Conservation (phyloP, 2,113 vertebrate genomes). For the Dicrurus megarhynchus region DNA sequence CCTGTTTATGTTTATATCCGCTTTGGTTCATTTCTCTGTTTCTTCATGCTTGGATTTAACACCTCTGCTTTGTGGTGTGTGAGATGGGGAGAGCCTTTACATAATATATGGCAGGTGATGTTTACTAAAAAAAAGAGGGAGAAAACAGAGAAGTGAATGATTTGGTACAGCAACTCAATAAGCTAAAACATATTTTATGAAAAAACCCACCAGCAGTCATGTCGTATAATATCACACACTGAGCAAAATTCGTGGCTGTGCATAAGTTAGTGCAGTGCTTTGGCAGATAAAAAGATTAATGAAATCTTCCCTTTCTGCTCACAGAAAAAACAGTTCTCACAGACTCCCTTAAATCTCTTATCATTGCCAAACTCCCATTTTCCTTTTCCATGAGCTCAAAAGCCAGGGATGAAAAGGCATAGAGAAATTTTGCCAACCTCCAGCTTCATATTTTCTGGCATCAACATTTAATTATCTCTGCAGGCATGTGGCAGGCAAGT, state of each 20-base stretch:
- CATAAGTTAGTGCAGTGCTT: conserved; percentile 65
- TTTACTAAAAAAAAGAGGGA: not conserved
- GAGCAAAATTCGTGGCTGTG: conserved; percentile 32
- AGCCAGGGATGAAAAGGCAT: not conserved
- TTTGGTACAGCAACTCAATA: conserved; percentile 45
- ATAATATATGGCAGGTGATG: not conserved
- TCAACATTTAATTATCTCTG: conserved; percentile 45
- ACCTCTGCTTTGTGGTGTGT: not conserved
- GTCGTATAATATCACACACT: conserved; percentile 47
- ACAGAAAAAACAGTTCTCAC: conserved; percentile 19
- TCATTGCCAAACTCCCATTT: conserved; percentile 24
- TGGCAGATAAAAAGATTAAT: conserved; percentile 64
- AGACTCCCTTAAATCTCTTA: conserved; percentile 14
- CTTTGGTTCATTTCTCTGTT: not conserved
- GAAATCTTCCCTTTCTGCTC: conserved; percentile 45
- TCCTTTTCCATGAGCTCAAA: conserved; percentile 16
- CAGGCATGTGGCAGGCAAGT: conserved; percentile 12
- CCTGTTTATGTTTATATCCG: not conserved
- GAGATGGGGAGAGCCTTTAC: not conserved
- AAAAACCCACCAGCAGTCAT: not conserved
- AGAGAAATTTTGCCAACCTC: conserved; percentile 38
- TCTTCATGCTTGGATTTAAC: not conserved
- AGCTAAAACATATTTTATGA: conserved; percentile 21
- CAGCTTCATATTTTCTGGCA: conserved; percentile 41
- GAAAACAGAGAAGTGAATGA: not conserved